phyloP scores from a whole-genome alignment of 2,888 invertebrate species.

The Drymonia ruficornis region DNA sequence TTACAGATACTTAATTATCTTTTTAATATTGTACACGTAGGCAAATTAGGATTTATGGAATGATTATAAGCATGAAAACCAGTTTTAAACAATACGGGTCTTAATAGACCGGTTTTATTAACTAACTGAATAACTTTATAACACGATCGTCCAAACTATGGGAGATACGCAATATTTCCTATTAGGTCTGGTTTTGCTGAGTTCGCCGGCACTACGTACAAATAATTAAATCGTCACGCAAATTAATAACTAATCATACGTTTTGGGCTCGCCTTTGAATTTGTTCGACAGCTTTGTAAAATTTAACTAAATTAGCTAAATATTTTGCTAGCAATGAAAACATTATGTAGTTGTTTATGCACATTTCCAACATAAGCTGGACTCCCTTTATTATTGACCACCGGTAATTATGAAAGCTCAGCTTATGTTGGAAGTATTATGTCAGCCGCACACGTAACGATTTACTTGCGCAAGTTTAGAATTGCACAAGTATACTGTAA shows the following conservation, averaged over 20 bases:
- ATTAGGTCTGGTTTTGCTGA: too few species aligned
- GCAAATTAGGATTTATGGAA: background rate
- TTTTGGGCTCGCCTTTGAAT: conserved; percentile 20
- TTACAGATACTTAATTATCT: conserved; percentile 33
- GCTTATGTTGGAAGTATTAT: too few species aligned
- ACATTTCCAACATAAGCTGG: too few species aligned
- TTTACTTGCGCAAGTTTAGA: too few species aligned
- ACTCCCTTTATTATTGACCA: too few species aligned
- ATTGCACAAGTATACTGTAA: too few species aligned
- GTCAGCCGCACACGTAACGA: too few species aligned
- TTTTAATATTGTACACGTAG: background rate
- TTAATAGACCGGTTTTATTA: background rate
- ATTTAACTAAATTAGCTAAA: conserved; percentile 22
- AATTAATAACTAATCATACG: background rate
- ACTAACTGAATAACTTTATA: background rate
- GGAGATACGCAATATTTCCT: too few species aligned
- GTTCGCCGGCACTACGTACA: background rate
- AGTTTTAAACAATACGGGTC: background rate
- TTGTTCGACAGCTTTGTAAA: conserved; percentile 24
- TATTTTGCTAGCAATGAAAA: conserved; percentile 8
- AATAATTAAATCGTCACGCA: conserved; percentile 6
- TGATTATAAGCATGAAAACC: background rate
- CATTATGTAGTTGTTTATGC: too few species aligned
- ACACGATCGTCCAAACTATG: too few species aligned
- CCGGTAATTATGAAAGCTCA: too few species aligned